Conservation (phyloP, 2,888 invertebrate species). For the Ptychoptera contaminata region DNA sequence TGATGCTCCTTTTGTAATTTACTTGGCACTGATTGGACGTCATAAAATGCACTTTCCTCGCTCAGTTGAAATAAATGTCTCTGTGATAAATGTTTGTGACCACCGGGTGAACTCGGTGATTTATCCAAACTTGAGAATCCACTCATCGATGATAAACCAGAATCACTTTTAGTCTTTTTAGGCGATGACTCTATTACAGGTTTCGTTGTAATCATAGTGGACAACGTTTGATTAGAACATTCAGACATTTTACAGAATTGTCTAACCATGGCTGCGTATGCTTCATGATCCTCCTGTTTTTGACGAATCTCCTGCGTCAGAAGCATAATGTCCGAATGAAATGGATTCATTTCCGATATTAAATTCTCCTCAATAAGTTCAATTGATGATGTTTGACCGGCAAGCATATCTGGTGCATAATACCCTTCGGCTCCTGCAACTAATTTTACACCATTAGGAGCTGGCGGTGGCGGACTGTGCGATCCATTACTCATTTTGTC, state of each 20-base stretch:
- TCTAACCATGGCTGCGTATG: conserved; percentile 16
- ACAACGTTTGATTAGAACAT: conserved; percentile 28
- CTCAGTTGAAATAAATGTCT: not conserved
- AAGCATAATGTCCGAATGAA: conserved; percentile 16
- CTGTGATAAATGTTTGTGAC: not conserved
- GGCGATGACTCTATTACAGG: conserved; percentile 25
- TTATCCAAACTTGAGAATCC: conserved; percentile 76
- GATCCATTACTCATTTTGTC: conserved; percentile 27
- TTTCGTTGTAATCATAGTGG: conserved; percentile 11
- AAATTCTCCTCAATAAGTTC: not conserved
- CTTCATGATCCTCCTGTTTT: conserved; percentile 6
- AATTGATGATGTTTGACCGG: conserved; percentile 6
- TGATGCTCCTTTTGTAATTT: conserved; percentile 6
- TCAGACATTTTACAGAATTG: conserved; percentile 18
- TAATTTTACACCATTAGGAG: conserved; percentile 46
- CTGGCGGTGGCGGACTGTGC: conserved; percentile 68
- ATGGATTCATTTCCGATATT: conserved; percentile 17
- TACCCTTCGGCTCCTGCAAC: not conserved
- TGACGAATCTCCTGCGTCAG: conserved; percentile 10
- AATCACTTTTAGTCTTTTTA: conserved; percentile 55
- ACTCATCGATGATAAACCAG: conserved; percentile 74
- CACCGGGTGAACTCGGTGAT: conserved; percentile 57
- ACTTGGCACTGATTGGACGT: not conserved
- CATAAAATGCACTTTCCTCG: conserved; percentile 5
- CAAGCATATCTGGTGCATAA: conserved; percentile 6